Evolutionary conservation across 2,888 invertebrate species (phyloP), one percentile per base, ranked within the genome.

Genomic region (Cataglyphis livida): DNA sequence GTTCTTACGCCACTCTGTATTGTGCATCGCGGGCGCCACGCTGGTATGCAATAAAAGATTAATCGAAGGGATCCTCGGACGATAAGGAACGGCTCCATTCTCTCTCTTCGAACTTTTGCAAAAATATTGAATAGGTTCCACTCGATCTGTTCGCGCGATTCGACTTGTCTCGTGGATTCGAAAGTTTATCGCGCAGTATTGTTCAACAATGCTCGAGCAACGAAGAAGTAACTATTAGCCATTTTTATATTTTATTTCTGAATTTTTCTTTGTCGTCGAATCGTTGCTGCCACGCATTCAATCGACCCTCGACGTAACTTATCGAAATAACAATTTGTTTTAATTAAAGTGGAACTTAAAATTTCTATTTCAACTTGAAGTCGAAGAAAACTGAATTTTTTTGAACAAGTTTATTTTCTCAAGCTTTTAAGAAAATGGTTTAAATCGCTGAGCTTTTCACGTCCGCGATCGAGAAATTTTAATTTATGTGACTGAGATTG

Each of bases 11-110:
- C 59, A 21, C 68, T 66, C 66, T 57, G 59, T 64, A 78, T 70
- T 79, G 79, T 70, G 66, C 73, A 25, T 54, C 61, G 73, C 75
- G 75, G 35, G 51, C 35, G 35, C 51, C 35, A 57, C 54, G 54
- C 68, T 57, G 71, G 82, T 84, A 73, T 64, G 84, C 79, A 82
- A 84, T 82, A 79, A 84, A 84, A 84, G 84, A 84, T 84, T 84
- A 83, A 86, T 85, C 83, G 86, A 70, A 71, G 66, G 65, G 65
- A 78, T 81, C 65, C 59, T 48, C 38, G 48, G 51, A 44, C 64
- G 81, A 83, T 73, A 70, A 64, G 83, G 83, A 83, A 83, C 83
- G 65, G 57, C 70, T 64, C 79, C 68, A 70, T 83, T 83, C 79
- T 81, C 71, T 44, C 9, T 21, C 66, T 65, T 61, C 15, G 61